Evolutionary conservation across 2,797 vertebrate species (phyloP).

Genomic region (Cirrhinus molitorella): DNA sequence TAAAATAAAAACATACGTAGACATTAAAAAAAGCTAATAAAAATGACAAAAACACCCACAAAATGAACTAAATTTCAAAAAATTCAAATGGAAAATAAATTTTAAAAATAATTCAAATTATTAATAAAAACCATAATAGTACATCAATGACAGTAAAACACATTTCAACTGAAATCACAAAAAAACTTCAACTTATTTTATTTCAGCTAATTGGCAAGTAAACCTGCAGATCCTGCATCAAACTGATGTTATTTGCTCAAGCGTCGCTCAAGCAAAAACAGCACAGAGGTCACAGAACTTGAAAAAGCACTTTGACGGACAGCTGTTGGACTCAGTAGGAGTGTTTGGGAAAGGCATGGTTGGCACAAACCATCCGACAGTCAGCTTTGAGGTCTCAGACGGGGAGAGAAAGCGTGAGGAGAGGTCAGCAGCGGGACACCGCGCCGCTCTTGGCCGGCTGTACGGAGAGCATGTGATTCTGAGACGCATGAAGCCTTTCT

Average conservation of each 20-base stretch:
- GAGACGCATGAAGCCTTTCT: conserved; percentile 78
- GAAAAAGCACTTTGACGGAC: conserved; percentile 26
- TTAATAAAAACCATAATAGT: too few species aligned
- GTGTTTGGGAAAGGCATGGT: conserved; percentile 30
- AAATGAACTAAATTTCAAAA: too few species aligned
- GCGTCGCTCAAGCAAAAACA: conserved; percentile 49
- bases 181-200: too few species aligned
- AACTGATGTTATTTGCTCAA: conserved; percentile 52
- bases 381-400: conserved; percentile 49
- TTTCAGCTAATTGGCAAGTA: too few species aligned
- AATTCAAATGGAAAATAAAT: too few species aligned
- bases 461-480: conserved; percentile 77
- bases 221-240: neutral
- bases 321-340: conserved; percentile 29
- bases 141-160: too few species aligned
- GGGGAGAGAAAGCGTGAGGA: conserved; percentile 40
- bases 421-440: conserved; percentile 71
- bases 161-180: too few species aligned
- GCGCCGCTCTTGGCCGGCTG: conserved; percentile 43
- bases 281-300: conserved; percentile 43
- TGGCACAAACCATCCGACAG: conserved; percentile 38
- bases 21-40: too few species aligned
- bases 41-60: too few species aligned
- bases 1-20: too few species aligned
- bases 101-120: too few species aligned